phyloP scores from a whole-genome alignment of 2,113 vertebrate genomes.

The Sclerurus mexicanus region DNA sequence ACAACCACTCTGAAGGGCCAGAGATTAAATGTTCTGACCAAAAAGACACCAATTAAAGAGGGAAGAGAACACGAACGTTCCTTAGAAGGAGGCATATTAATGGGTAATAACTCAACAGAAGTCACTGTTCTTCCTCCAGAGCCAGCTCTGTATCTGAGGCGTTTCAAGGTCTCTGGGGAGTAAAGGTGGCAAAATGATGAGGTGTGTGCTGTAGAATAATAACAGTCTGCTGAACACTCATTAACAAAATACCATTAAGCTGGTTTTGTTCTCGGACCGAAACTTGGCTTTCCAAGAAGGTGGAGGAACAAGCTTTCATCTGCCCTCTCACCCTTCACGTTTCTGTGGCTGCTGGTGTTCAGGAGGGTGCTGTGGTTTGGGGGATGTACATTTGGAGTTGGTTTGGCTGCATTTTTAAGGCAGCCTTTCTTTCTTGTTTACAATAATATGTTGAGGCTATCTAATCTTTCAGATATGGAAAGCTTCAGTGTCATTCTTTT shows the following conservation, averaged over 20 bases:
- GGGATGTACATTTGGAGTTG: neutral
- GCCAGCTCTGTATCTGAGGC: neutral
- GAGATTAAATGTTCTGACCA: neutral
- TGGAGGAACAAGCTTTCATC: neutral
- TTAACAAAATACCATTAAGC: neutral
- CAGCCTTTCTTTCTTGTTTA: neutral
- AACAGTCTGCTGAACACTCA: neutral
- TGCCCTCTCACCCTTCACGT: neutral
- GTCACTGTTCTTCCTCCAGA: neutral
- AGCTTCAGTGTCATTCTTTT: neutral
- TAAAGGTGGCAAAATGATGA: neutral
- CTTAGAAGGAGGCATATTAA: slow-evolving; percentile 1
- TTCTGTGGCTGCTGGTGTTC: neutral
- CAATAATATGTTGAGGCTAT: neutral
- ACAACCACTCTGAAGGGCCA: neutral
- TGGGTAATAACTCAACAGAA: neutral
- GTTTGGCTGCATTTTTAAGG: neutral
- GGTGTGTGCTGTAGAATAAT: neutral
- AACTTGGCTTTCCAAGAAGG: neutral
- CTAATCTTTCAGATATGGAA: neutral
- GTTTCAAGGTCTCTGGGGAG: neutral
- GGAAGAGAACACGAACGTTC: neutral
- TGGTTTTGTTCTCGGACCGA: neutral
- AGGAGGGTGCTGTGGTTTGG: rapidly evolving
- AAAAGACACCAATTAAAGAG: slow-evolving; percentile 15